Evolutionary conservation across 2,888 invertebrate genomes (phyloP).

Genomic region (Pterobdella sp.): DNA sequence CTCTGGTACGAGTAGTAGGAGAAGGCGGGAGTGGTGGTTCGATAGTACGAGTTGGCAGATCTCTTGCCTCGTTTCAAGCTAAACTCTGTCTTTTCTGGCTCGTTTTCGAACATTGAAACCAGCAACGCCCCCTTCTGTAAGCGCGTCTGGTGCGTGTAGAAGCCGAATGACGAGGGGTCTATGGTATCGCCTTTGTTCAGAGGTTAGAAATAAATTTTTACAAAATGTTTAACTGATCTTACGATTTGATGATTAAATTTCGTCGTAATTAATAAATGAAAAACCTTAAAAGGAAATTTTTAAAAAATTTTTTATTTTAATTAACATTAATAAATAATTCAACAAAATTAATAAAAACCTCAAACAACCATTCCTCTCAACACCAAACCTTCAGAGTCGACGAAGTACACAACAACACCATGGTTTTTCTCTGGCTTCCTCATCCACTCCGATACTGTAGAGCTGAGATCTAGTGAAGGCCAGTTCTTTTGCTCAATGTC

Average conservation of each 20-base stretch:
- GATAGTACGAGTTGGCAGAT: background rate
- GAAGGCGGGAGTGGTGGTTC: background rate
- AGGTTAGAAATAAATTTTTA: too few relatives aligned
- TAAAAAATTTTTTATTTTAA: too few relatives aligned
- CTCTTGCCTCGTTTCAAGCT: background rate
- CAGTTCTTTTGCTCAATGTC: background rate
- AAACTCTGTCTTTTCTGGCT: background rate
- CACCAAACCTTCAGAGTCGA: slow-evolving; percentile 10
- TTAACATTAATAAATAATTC: too few relatives aligned
- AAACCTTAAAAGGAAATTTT: too few relatives aligned
- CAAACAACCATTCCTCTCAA: too few relatives aligned
- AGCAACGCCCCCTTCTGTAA: slow-evolving; percentile 4
- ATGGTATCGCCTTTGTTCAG: background rate
- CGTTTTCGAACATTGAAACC: slow-evolving; percentile 5
- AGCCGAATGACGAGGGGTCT: background rate
- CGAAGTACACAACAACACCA: background rate
- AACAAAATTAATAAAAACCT: too few relatives aligned
- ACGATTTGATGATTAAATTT: too few relatives aligned
- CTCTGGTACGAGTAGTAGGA: slow-evolving; percentile 8
- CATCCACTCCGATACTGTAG: background rate
- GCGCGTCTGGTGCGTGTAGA: background rate
- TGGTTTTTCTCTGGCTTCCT: background rate
- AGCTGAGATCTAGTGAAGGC: background rate
- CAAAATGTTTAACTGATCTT: too few relatives aligned
- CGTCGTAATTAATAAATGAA: too few relatives aligned